Evolutionary conservation across 2,113 vertebrate genomes (phyloP).

Genomic region (Crotalus viridis): DNA sequence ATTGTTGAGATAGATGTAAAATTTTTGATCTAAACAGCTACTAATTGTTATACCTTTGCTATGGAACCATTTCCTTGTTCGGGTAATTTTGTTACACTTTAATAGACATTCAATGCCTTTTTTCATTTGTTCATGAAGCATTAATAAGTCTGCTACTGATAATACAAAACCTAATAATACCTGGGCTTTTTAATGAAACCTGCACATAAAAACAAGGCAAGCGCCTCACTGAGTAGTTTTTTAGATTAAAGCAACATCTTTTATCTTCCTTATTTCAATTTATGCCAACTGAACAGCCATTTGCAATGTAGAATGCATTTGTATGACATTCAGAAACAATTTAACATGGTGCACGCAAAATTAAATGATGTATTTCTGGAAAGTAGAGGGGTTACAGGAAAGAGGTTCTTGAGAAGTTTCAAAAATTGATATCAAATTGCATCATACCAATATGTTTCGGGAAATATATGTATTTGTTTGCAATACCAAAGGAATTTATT

Average conservation of each 20-base stretch:
- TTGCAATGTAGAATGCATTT: slow-evolving; percentile 1
- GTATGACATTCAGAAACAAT: not conserved
- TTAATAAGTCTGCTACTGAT: slow-evolving; percentile 47
- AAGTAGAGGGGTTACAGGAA: slow-evolving; percentile 4
- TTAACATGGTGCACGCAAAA: not conserved
- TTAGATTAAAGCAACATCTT: slow-evolving; percentile 39
- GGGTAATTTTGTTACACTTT: slow-evolving; percentile 47
- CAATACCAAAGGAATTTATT: not conserved
- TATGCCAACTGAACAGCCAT: slow-evolving; percentile 2
- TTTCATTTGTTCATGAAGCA: slow-evolving; percentile 43
- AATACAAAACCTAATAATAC: slow-evolving; percentile 37
- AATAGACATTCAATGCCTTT: slow-evolving; percentile 37
- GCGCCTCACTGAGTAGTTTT: slow-evolving; percentile 25
- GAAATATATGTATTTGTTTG: not conserved
- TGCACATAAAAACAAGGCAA: slow-evolving; percentile 11
- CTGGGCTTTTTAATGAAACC: slow-evolving; percentile 27
- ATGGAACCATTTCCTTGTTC: slow-evolving; percentile 44
- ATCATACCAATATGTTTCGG: not conserved
- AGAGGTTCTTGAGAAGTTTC: not conserved
- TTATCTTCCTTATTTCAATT: slow-evolving; percentile 23
- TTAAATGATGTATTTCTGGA: slow-evolving; percentile 8
- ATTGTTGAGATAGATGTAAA: slow-evolving; percentile 48
- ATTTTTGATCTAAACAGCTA: slow-evolving; percentile 43
- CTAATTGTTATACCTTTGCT: slow-evolving; percentile 42
- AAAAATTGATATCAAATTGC: slow-evolving; percentile 1